phyloP scores from a whole-genome alignment of 2,888 invertebrate species.

The Coelopa pilipes region DNA sequence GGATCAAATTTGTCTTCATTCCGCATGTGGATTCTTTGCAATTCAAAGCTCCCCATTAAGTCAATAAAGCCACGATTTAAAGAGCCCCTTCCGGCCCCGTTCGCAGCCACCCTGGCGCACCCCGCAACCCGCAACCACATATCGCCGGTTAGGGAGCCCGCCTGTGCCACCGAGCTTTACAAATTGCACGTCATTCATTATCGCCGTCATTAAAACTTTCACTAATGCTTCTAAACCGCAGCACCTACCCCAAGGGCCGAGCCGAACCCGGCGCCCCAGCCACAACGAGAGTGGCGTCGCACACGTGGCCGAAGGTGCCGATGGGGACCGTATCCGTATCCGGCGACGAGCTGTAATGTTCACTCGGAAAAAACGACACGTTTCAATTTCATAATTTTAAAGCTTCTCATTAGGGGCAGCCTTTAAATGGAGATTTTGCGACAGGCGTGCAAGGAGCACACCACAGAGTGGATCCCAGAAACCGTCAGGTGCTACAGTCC shows the following conservation, averaged over 20 bases:
- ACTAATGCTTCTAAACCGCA: constrained; percentile 1
- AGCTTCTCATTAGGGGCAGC: constrained; percentile 2
- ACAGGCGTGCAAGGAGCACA: too few relatives aligned
- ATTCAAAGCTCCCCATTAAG: constrained; percentile 16
- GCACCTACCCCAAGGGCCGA: background rate
- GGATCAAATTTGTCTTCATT: background rate
- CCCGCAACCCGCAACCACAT: background rate
- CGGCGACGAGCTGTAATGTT: background rate
- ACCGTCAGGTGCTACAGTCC: too few relatives aligned
- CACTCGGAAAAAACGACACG: background rate
- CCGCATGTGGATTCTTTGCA: background rate
- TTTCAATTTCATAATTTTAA: constrained; percentile 12
- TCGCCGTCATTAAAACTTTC: constrained; percentile 28
- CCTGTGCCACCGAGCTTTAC: background rate
- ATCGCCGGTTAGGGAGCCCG: background rate
- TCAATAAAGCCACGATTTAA: constrained; percentile 8
- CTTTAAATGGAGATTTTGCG: too few relatives aligned
- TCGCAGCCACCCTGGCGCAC: background rate
- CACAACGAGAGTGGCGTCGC: background rate
- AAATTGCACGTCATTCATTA: constrained; percentile 28
- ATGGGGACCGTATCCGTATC: background rate
- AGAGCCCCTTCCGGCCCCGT: background rate
- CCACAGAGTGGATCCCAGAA: too few relatives aligned
- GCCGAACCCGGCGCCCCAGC: too few relatives aligned
- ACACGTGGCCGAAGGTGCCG: background rate